Evolutionary conservation across 2,797 vertebrate species (phyloP).

Genomic region (Siniperca scherzeri): DNA sequence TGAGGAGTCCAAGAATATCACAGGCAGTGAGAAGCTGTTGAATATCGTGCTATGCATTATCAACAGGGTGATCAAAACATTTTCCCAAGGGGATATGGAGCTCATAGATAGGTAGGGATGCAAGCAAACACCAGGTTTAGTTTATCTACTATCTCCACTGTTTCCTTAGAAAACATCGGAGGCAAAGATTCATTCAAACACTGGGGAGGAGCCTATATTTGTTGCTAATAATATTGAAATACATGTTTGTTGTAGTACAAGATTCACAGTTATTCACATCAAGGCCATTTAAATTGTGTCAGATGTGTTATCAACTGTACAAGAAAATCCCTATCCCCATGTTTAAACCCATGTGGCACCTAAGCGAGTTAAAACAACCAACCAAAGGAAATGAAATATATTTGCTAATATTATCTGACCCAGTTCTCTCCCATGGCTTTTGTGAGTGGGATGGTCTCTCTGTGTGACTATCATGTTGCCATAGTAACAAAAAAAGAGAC

Average conservation of each 20-base stretch:
- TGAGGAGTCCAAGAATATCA: slow-evolving; percentile 8
- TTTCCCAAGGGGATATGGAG: slow-evolving; percentile 17
- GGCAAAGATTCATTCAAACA: slow-evolving; percentile 16
- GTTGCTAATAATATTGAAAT: slow-evolving; percentile 7
- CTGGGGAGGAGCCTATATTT: neutral
- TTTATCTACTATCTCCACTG: slow-evolving; percentile 15
- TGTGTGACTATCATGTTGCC: slow-evolving; percentile 47
- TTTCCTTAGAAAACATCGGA: slow-evolving; percentile 33
- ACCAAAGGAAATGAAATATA: slow-evolving; percentile 23
- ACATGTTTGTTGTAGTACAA: neutral
- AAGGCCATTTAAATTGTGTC: neutral
- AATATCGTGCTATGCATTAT: slow-evolving; percentile 33
- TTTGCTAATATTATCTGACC: slow-evolving; percentile 39
- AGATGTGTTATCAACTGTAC: neutral
- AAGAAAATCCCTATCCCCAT: neutral
- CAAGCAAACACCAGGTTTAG: slow-evolving; percentile 29
- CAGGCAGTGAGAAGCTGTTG: slow-evolving; percentile 16
- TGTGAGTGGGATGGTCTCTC: neutral
- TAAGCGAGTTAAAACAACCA: slow-evolving; percentile 22
- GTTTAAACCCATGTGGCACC: slow-evolving; percentile 16
- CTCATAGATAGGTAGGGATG: slow-evolving; percentile 16
- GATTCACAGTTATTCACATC: neutral
- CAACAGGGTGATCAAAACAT: slow-evolving; percentile 31
- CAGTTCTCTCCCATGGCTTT: slow-evolving; percentile 26
- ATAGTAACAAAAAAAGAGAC: slow-evolving; percentile 51